These are phyloP conservation scores for Drosophila ficusphila DNA, from an alignment of 1,140 invertebrate genomes.

Conservation along the genomic window DNA sequence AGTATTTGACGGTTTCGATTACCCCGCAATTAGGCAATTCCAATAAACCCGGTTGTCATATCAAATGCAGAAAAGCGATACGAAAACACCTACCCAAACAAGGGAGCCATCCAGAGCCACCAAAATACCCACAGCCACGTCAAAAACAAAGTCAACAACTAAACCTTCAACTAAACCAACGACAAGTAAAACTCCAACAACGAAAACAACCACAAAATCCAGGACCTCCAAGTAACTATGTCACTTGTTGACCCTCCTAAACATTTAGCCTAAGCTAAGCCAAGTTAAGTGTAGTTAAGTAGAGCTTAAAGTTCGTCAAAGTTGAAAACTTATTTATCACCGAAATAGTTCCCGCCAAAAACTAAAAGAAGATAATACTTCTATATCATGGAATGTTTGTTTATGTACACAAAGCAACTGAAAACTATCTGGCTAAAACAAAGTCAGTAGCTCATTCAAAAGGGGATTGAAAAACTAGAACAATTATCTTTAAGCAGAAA, in stretches of 20 bases:
- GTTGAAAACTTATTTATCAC: slow-evolving; percentile 36
- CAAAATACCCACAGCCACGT: slow-evolving; percentile 9
- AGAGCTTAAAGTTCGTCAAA: slow-evolving; percentile 43
- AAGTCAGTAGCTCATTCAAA: slow-evolving; percentile 8
- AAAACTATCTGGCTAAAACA: background rate
- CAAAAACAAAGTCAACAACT: slow-evolving; percentile 24
- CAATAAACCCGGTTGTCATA: slow-evolving; percentile 34
- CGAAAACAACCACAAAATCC: slow-evolving; percentile 18
- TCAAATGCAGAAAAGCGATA: slow-evolving; percentile 53
- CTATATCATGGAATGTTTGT: slow-evolving; percentile 4
- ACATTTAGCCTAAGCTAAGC: slow-evolving; percentile 47
- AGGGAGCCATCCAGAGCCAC: slow-evolving; percentile 19
- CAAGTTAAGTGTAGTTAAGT: slow-evolving; percentile 45
- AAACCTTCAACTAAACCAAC: slow-evolving; percentile 10
- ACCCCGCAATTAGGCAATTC: slow-evolving; percentile 20
- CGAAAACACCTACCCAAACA: slow-evolving; percentile 29
- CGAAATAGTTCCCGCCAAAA: slow-evolving; percentile 32
- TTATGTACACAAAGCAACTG: slow-evolving; percentile 24
- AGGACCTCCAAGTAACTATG: slow-evolving; percentile 31
- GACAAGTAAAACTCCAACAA: slow-evolving; percentile 8
- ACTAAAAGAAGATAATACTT: background rate
- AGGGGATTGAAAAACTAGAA: background rate
- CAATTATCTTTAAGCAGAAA: background rate
- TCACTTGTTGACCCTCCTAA: slow-evolving; percentile 43
- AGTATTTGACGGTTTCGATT: slow-evolving; percentile 32